These are phyloP conservation scores for Chelidonichthys spinosus DNA, from an alignment of 2,797 vertebrate species.

Conservation along the genomic window DNA sequence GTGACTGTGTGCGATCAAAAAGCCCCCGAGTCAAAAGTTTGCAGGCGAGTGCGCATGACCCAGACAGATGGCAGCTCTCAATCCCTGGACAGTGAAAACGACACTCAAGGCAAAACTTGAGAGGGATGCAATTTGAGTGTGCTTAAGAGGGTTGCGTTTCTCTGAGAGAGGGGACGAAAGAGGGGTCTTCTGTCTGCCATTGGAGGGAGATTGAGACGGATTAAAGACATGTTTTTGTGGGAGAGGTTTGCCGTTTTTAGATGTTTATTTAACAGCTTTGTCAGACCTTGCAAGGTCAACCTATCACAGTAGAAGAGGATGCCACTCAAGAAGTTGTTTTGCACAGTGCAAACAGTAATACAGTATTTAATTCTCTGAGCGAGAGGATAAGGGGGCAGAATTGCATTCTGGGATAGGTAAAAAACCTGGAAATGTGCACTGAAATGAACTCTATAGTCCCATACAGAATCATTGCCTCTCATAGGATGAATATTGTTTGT, in stretches of 20 bases:
- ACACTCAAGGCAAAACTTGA: constrained; percentile 75
- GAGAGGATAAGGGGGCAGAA: neutral
- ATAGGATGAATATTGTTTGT: neutral
- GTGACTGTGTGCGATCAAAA: constrained; percentile 62
- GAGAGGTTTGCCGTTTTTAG: constrained; percentile 42
- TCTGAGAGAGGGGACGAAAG: constrained; percentile 14
- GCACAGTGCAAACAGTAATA: neutral
- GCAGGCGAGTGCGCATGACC: constrained; percentile 54
- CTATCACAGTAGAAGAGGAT: constrained; percentile 15
- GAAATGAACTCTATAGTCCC: constrained; percentile 27
- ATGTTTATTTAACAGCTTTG: constrained; percentile 66
- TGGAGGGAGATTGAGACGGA: constrained; percentile 44
- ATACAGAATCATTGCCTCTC: constrained; percentile 1
- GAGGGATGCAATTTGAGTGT: constrained; percentile 75
- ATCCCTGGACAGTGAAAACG: constrained; percentile 69
- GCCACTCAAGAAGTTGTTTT: constrained; percentile 31
- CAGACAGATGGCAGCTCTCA: constrained; percentile 78
- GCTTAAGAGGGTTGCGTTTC: constrained; percentile 71
- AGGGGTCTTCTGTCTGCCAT: constrained; percentile 28
- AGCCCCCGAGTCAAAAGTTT: constrained; percentile 63
- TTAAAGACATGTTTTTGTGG: constrained; percentile 68
- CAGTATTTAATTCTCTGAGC: constrained; percentile 16
- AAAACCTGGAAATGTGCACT: constrained; percentile 16
- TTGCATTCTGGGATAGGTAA: constrained; percentile 12
- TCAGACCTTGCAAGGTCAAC: constrained; percentile 38